Percentiles rank a stretch among this genome's conserved stretches.
These are phyloP conservation scores for Linyphia triangularis DNA, from an alignment of 2,888 invertebrate genomes.

Conservation along the genomic window DNA sequence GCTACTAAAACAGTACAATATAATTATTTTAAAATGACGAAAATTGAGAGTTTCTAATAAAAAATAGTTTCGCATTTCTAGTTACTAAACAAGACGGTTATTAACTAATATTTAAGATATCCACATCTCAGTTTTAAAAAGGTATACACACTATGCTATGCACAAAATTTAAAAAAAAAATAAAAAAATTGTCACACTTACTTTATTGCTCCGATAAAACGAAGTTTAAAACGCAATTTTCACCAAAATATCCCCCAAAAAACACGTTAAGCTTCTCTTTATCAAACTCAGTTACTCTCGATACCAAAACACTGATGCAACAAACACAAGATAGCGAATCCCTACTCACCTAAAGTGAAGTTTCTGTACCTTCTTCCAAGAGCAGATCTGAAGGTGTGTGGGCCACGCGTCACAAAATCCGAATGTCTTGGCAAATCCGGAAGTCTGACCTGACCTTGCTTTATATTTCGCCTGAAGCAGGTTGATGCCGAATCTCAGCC, in stretches of 20 bases:
- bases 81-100: no score
- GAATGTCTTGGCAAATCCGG: conserved; percentile 67
- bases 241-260: neutral
- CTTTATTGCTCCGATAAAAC: neutral
- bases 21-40: no score
- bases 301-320: neutral
- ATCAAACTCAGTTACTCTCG: no score
- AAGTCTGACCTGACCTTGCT: conserved; percentile 75
- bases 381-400: conserved; percentile 62
- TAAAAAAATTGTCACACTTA: neutral
- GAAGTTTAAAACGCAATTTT: neutral
- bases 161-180: no score
- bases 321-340: neutral
- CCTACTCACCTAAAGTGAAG: conserved; percentile 63
- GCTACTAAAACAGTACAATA: no score
- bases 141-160: no score
- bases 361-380: conserved; percentile 11
- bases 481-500: conserved; percentile 34
- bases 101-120: no score
- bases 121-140: no score
- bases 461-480: conserved; percentile 67
- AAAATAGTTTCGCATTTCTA: no score
- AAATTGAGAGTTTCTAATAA: no score
- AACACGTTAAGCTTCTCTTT: no score
- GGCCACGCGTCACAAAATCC: conserved; percentile 51